A percentile compares a stretch with the other conserved stretches of the same genome.
Conservation (phyloP, 1,140 invertebrate genomes). For the Drosophila parvula region DNA sequence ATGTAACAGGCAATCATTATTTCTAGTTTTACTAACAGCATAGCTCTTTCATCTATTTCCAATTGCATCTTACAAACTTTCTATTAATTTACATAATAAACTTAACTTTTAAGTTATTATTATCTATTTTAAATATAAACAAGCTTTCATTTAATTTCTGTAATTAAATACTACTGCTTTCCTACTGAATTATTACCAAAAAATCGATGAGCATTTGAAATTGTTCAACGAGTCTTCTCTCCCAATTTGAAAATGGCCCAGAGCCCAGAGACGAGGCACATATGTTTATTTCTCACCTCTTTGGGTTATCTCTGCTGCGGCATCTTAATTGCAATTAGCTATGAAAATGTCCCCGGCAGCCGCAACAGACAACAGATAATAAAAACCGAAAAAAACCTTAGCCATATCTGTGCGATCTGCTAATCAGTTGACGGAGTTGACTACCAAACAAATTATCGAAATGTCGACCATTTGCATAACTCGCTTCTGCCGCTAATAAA, state of each 20-base stretch:
- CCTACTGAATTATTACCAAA: not conserved
- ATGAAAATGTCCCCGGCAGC: slow-evolving; percentile 60
- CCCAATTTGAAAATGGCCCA: slow-evolving; percentile 6
- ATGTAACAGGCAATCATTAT: too few relatives aligned
- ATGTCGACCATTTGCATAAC: slow-evolving; percentile 67
- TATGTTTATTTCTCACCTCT: slow-evolving; percentile 70
- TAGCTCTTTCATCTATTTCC: too few relatives aligned
- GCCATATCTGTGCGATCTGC: slow-evolving; percentile 64
- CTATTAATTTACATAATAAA: too few relatives aligned
- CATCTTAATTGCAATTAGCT: slow-evolving; percentile 81
- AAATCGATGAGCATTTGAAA: not conserved
- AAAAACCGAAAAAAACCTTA: slow-evolving; percentile 48
- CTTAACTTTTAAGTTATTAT: too few relatives aligned
- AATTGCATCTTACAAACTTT: too few relatives aligned
- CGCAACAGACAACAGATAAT: slow-evolving; percentile 8
- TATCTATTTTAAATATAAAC: too few relatives aligned
- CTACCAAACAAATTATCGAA: slow-evolving; percentile 74
- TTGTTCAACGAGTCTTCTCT: not conserved
- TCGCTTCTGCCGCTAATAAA: slow-evolving; percentile 59
- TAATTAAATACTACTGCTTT: too few relatives aligned
- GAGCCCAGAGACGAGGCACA: slow-evolving; percentile 29
- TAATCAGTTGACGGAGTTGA: slow-evolving; percentile 64
- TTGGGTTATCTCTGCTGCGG: slow-evolving; percentile 49
- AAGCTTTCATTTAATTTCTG: too few relatives aligned
- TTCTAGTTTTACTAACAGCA: too few relatives aligned